These are phyloP conservation scores for Graptemys geographica DNA, from an alignment of 2,797 vertebrate species.

Conservation along the genomic window DNA sequence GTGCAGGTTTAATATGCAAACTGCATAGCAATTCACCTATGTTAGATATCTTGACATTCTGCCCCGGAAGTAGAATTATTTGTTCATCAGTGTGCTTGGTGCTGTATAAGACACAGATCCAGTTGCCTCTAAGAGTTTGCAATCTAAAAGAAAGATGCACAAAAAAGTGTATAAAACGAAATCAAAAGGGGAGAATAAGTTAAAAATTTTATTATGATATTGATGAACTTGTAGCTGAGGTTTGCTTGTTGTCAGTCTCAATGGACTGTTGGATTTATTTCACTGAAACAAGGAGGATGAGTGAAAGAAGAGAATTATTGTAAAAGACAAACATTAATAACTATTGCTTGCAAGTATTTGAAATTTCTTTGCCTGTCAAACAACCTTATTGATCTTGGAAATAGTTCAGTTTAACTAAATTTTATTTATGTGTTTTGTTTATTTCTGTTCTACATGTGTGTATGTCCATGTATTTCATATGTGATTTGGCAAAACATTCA, in stretches of 20 bases:
- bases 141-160: not conserved
- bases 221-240: not conserved
- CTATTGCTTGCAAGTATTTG: not conserved
- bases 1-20: not conserved
- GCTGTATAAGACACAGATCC: not conserved
- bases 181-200: conserved; percentile 8
- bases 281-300: not conserved
- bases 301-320: conserved; percentile 23
- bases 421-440: not conserved
- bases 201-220: not conserved
- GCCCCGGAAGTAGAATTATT: not conserved
- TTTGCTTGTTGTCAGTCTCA: not conserved
- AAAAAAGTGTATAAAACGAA: not conserved
- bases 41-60: not conserved
- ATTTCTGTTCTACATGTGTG: not conserved
- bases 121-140: not conserved
- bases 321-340: not conserved
- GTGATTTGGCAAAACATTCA: not conserved
- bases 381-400: conserved; percentile 2
- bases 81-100: accelerated
- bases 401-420: conserved; percentile 8
- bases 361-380: not conserved
- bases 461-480: not conserved
- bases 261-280: conserved; percentile 31
- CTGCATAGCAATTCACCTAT: not conserved